Evolutionary conservation across 53 echinoderm and acorn worm genomes (phyloP).

Genomic region (Echinometra lucunter): DNA sequence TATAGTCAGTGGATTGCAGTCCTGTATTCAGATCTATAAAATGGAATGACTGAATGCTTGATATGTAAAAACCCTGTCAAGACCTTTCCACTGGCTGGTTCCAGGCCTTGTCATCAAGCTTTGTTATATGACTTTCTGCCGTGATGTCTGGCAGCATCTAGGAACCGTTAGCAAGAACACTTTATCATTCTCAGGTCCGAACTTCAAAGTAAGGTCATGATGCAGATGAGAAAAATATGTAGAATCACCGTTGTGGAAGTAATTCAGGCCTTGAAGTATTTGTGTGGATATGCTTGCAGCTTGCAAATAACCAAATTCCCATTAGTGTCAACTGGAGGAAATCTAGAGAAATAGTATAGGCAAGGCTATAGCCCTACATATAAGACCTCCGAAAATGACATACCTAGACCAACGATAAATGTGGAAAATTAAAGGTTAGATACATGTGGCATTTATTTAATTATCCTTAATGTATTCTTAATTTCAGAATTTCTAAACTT

Average conservation of each 20-base stretch:
- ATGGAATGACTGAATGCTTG: not conserved
- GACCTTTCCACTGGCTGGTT: not conserved
- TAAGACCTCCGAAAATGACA: too few relatives aligned
- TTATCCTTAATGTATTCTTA: too few relatives aligned
- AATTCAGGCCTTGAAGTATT: not conserved
- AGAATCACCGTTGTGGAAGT: not conserved
- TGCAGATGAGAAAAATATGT: not conserved
- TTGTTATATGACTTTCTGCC: slow-evolving; percentile 53
- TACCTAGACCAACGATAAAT: too few relatives aligned
- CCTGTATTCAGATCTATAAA: not conserved
- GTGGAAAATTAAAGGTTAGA: too few relatives aligned
- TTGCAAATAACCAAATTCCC: not conserved
- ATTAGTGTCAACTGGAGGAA: not conserved
- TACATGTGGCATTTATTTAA: too few relatives aligned
- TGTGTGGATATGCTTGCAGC: not conserved
- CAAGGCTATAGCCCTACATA: too few relatives aligned
- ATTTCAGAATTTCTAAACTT: too few relatives aligned
- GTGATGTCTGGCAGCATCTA: slow-evolving; percentile 33
- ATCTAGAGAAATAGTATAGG: not conserved
- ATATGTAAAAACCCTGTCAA: not conserved
- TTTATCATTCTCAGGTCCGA: slow-evolving; percentile 18
- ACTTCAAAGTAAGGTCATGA: not conserved
- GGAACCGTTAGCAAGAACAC: not conserved
- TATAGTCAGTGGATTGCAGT: too few relatives aligned
- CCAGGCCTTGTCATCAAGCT: slow-evolving; percentile 15